Percentiles rank a stretch among this genome's conserved stretches.
Conservation (phyloP, 2,113 vertebrate genomes). For the Mixornis gularis region DNA sequence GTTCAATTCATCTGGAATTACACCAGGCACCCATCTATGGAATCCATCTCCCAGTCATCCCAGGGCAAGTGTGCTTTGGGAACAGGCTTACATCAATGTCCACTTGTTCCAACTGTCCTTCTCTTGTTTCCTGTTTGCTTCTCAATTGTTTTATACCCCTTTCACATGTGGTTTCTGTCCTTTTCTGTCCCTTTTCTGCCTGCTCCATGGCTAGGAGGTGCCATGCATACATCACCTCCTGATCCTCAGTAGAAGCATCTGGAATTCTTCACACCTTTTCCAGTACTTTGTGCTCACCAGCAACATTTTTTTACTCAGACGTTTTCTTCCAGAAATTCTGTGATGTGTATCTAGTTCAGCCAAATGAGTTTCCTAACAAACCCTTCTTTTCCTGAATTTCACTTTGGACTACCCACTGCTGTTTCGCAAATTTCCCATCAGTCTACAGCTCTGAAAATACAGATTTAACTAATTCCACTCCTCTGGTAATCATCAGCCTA, state of each 20-base stretch:
- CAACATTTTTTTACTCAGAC: background rate
- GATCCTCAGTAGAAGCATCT: background rate
- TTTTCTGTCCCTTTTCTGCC: background rate
- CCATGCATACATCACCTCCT: background rate
- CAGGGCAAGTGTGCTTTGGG: background rate
- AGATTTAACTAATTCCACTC: background rate
- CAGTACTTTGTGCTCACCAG: background rate
- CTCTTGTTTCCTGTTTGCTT: background rate
- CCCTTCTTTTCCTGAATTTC: background rate
- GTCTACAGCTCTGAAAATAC: background rate
- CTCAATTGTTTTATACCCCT: background rate
- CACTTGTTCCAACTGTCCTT: background rate
- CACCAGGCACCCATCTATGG: background rate
- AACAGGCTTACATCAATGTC: background rate
- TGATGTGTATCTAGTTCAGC: background rate
- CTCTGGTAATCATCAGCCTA: background rate
- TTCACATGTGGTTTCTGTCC: background rate
- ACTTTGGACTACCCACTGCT: background rate
- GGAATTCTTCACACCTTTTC: background rate
- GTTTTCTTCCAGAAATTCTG: conserved; percentile 19
- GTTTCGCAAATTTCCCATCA: background rate
- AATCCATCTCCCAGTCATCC: background rate
- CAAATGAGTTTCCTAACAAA: conserved; percentile 19
- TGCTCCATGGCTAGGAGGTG: background rate
- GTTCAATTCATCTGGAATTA: background rate